These are phyloP conservation scores for Typhlomys cinereus DNA, from an alignment of 2,113 vertebrate species.

Conservation along the genomic window DNA sequence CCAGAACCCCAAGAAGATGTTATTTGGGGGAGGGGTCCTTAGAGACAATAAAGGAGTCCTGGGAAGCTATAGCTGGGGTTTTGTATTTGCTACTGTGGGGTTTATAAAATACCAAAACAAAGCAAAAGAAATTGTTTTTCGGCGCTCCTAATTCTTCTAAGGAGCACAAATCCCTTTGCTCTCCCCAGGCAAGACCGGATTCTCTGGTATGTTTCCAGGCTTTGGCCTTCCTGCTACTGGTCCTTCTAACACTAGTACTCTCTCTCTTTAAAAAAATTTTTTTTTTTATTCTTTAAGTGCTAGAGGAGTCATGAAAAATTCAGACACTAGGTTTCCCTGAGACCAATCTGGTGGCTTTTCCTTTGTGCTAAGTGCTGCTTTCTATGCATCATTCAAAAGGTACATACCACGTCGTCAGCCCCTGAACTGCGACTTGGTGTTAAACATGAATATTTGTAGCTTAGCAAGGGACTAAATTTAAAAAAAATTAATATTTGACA, in stretches of 20 bases:
- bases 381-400: constrained; percentile 92
- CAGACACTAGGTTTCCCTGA: constrained; percentile 93
- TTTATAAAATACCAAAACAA: constrained; percentile 84
- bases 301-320: constrained; percentile 99
- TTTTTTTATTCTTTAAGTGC: constrained; percentile 95
- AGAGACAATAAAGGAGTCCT: constrained; percentile 68
- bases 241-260: constrained; percentile 89
- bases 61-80: constrained; percentile 71
- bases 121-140: constrained; percentile 38
- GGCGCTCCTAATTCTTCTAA: constrained; percentile 83
- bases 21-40: constrained; percentile 75
- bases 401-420: constrained; percentile 89
- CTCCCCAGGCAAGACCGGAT: constrained; percentile 87
- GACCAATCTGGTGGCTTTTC: constrained; percentile 97
- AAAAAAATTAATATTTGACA: constrained; percentile 92
- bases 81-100: constrained; percentile 78
- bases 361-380: constrained; percentile 93
- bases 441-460: constrained; percentile 93
- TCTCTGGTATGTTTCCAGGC: constrained; percentile 87
- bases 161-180: constrained; percentile 85
- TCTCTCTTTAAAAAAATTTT: background rate
- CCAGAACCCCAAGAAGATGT: constrained; percentile 71
- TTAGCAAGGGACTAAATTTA: constrained; percentile 90
- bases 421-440: constrained; percentile 90
- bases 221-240: constrained; percentile 90